Evolutionary conservation across 1,140 invertebrate species (phyloP), one percentile per base, ranked within the genome.

Genomic region (Laodelphax striatellus): DNA sequence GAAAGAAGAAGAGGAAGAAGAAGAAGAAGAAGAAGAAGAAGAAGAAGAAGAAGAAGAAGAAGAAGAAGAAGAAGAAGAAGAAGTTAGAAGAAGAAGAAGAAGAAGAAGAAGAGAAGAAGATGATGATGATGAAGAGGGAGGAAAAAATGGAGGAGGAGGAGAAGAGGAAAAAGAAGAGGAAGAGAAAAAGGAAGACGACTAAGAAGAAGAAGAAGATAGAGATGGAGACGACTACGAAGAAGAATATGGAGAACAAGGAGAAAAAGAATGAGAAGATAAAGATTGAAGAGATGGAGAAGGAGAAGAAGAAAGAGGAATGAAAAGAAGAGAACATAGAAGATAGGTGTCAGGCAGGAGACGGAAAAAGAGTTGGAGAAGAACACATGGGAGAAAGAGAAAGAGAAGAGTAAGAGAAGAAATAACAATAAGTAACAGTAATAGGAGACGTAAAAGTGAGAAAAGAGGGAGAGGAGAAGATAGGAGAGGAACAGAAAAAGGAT

Each of bases 1-100:
- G 24, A 28, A 28, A 28, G 46, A 59, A 14, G 24, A 34, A 19
- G 56, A 55, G 14, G 57, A 59, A n/a, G 57, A 58, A 14, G 57
- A 54, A 52, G 57, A 58, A 52, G 57, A 52, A 19, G 50, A 53
- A n/a, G n/a, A n/a, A n/a, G n/a, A n/a, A n/a, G n/a, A n/a, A n/a
- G n/a, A n/a, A n/a, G n/a, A n/a, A n/a, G n/a, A n/a, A n/a, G n/a
- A n/a, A n/a, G n/a, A n/a, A n/a, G n/a, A n/a, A n/a, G n/a, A n/a
- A n/a, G n/a, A n/a, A n/a, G n/a, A n/a, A n/a, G n/a, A n/a, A n/a
- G n/a, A n/a, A n/a, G n/a, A n/a, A n/a, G n/a, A n/a, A n/a, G n/a
- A n/a, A n/a, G n/a, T n/a, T n/a, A n/a, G n/a, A n/a, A n/a, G n/a
- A n/a, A n/a, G n/a, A 28, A 4, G 24, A 28, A 28, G 24, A 28